These are phyloP conservation scores for Leptocoma aspasia DNA, from an alignment of 2,113 vertebrate genomes.

Conservation along the genomic window DNA sequence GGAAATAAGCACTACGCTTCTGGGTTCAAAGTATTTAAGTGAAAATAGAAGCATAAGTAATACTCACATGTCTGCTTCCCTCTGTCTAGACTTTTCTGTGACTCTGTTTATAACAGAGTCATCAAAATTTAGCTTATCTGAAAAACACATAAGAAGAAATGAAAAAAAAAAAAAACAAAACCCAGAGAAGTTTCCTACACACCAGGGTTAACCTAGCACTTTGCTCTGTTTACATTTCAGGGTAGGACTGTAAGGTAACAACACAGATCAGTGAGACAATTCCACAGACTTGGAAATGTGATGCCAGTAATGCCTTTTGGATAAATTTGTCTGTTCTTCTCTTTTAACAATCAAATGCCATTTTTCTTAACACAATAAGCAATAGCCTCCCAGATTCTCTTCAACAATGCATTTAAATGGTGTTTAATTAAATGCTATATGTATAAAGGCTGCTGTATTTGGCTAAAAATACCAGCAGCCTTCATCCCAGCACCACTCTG, in stretches of 20 bases:
- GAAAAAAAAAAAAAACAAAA: background rate
- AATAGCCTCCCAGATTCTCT: background rate
- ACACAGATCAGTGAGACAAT: background rate
- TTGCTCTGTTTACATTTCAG: background rate
- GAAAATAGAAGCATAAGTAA: background rate
- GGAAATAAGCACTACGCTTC: background rate
- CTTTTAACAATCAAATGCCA: background rate
- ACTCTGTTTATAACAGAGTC: slow-evolving; percentile 82
- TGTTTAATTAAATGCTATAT: background rate
- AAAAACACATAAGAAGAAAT: slow-evolving; percentile 7
- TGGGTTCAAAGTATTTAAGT: background rate
- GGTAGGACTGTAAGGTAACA: background rate
- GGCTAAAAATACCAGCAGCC: background rate
- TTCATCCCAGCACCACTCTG: background rate
- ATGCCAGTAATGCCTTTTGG: background rate
- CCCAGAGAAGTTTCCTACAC: background rate
- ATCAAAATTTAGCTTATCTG: slow-evolving; percentile 78
- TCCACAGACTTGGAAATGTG: background rate
- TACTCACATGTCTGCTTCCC: slow-evolving; percentile 80
- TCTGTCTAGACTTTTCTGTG: slow-evolving; percentile 78
- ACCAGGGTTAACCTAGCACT: background rate
- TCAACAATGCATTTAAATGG: background rate
- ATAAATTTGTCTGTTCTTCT: background rate
- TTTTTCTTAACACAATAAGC: background rate
- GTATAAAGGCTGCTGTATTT: background rate